Evolutionary conservation across 2,113 vertebrate species (phyloP).

Genomic region (Falcunculus frontatus): DNA sequence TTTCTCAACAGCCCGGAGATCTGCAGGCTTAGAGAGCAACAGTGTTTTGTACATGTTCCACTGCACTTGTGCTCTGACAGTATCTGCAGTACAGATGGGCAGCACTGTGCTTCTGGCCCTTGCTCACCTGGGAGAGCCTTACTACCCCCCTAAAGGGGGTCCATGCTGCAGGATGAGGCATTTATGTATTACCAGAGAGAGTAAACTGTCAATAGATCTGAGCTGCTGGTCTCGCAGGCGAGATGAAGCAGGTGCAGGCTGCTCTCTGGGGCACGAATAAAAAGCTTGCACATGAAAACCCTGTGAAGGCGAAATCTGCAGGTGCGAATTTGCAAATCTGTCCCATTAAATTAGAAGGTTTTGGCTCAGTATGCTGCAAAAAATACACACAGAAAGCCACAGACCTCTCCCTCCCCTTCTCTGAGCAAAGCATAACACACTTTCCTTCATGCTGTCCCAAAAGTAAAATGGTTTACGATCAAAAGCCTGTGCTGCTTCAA

Average conservation of each 20-base stretch:
- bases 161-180: background rate
- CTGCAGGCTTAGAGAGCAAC: background rate
- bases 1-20: background rate
- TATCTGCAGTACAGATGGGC: background rate
- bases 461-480: background rate
- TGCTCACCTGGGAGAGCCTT: background rate
- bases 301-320: background rate
- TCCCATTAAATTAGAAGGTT: background rate
- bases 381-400: background rate
- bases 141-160: too few relatives aligned
- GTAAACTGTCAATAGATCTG: background rate
- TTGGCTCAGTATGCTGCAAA: background rate
- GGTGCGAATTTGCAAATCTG: constrained; percentile 19
- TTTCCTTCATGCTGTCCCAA: background rate
- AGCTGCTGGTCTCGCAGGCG: background rate
- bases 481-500: background rate
- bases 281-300: background rate
- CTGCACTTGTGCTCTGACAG: background rate
- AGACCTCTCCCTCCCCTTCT: background rate
- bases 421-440: background rate
- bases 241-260: background rate
- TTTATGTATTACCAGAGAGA: background rate
- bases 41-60: background rate
- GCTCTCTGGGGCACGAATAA: background rate
- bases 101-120: background rate